Evolutionary conservation across 2,888 invertebrate genomes (phyloP).

Genomic region (Phaedon cochleariae): DNA sequence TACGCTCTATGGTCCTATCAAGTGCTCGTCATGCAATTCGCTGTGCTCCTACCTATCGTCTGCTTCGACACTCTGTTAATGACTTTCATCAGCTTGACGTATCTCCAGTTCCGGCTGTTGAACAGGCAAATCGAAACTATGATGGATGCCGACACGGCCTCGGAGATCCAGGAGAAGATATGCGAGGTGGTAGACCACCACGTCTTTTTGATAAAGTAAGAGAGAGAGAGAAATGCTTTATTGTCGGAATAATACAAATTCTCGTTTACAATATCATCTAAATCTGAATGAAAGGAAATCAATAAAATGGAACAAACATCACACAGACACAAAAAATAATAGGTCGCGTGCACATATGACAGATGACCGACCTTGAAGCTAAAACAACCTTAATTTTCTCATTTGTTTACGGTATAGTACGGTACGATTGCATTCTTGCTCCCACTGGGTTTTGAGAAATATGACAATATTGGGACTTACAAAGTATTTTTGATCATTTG

Average conservation of each 20-base stretch:
- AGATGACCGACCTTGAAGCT: too few relatives aligned
- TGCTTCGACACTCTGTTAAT: not conserved
- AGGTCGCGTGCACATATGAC: too few relatives aligned
- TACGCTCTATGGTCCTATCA: not conserved
- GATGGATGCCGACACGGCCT: not conserved
- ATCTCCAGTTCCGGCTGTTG: not conserved
- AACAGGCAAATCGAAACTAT: not conserved
- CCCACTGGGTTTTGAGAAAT: too few relatives aligned
- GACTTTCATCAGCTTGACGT: not conserved
- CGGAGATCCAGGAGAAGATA: not conserved
- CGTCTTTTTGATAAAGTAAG: not conserved
- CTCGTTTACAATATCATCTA: not conserved
- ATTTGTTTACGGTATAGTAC: too few relatives aligned
- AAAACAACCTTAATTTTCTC: too few relatives aligned
- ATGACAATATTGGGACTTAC: too few relatives aligned
- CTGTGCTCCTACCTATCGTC: not conserved
- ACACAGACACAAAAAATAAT: too few relatives aligned
- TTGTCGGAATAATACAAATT: too few relatives aligned
- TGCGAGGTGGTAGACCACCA: not conserved
- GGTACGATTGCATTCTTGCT: too few relatives aligned
- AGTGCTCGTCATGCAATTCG: not conserved
- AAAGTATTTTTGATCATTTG: too few relatives aligned
- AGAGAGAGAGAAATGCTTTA: too few relatives aligned
- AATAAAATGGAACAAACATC: too few relatives aligned
- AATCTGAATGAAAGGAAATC: not conserved